phyloP scores from a whole-genome alignment of 2,797 vertebrate species.

The Parauchenoglanis punctatus region DNA sequence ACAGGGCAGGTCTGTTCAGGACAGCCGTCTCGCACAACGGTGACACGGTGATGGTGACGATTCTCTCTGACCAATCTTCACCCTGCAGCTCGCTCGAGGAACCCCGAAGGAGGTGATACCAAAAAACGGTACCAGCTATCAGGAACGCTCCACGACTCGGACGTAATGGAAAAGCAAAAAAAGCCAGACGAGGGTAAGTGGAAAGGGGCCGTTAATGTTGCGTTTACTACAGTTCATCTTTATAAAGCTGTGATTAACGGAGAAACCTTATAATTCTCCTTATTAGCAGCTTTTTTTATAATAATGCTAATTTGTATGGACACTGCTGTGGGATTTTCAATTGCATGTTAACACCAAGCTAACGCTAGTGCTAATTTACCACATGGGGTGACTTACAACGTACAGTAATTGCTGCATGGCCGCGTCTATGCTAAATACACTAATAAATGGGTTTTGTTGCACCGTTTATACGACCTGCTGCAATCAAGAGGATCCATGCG shows the following conservation, averaged over 20 bases:
- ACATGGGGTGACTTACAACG: neutral
- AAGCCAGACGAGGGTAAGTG: too few species aligned
- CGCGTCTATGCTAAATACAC: neutral
- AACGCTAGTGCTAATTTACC: neutral
- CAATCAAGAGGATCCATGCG: neutral
- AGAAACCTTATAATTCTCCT: neutral
- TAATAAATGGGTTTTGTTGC: constrained; percentile 1
- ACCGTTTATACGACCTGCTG: neutral
- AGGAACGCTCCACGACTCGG: too few species aligned
- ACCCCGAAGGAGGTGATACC: too few species aligned
- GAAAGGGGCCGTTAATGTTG: neutral
- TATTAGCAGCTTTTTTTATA: neutral
- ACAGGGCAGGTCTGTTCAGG: too few species aligned
- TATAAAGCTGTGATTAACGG: neutral
- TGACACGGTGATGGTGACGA: too few species aligned
- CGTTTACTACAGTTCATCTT: neutral
- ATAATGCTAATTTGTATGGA: neutral
- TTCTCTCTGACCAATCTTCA: too few species aligned
- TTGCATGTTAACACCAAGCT: neutral
- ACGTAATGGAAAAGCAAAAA: too few species aligned
- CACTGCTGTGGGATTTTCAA: neutral
- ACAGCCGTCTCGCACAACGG: too few species aligned
- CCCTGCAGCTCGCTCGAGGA: too few species aligned
- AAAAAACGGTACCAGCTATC: too few species aligned
- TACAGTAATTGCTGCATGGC: neutral